Conservation (phyloP, 2,888 invertebrate species). For the Polyommatus icarus region DNA sequence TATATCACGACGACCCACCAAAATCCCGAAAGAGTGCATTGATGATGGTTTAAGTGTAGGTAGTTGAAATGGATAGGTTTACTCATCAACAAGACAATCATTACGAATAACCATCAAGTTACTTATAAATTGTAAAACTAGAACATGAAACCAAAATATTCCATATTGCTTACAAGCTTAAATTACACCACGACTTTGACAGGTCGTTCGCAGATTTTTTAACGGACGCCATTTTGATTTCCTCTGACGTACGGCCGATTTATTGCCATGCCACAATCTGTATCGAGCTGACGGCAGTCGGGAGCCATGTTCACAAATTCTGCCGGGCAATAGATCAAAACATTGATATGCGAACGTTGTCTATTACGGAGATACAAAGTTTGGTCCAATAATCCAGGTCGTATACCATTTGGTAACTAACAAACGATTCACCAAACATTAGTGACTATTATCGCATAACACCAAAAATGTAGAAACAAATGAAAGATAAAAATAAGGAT, state of each 20-base stretch:
- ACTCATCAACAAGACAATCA: too few relatives aligned
- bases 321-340: slow-evolving; percentile 13
- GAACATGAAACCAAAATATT: not conserved
- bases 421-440: not conserved
- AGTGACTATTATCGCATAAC: too few relatives aligned
- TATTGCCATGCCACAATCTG: slow-evolving; percentile 37
- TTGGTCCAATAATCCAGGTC: not conserved
- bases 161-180: slow-evolving; percentile 8
- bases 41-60: too few relatives aligned
- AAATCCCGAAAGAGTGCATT: too few relatives aligned
- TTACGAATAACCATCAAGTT: too few relatives aligned
- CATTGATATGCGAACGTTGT: slow-evolving; percentile 3
- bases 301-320: slow-evolving; percentile 31
- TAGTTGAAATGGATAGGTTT: too few relatives aligned
- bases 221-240: slow-evolving; percentile 39
- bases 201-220: slow-evolving; percentile 33
- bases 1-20: too few relatives aligned
- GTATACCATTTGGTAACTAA: not conserved
- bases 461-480: not conserved
- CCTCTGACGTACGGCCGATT: slow-evolving; percentile 37
- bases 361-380: not conserved
- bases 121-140: not conserved
- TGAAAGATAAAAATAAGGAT: too few relatives aligned
- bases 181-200: slow-evolving; percentile 16
- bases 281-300: slow-evolving; percentile 24